Evolutionary conservation across 2,888 invertebrate species (phyloP).

Genomic region (Brenthis ino): DNA sequence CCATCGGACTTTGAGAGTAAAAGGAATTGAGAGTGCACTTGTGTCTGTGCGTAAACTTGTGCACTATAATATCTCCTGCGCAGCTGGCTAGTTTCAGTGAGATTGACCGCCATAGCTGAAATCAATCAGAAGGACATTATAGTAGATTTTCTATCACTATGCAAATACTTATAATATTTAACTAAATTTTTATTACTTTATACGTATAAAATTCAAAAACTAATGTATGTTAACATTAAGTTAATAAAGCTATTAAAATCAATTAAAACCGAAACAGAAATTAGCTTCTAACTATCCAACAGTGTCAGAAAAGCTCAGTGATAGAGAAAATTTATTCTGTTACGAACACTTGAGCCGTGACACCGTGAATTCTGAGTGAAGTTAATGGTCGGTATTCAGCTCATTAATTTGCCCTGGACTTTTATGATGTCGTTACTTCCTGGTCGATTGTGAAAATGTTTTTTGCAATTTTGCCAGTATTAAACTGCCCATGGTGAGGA

Average conservation of each 20-base stretch:
- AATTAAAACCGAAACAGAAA: background rate
- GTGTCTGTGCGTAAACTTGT: no score
- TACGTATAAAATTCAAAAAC: no score
- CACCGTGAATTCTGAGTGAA: conserved; percentile 52
- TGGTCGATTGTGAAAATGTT: conserved; percentile 12
- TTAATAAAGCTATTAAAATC: background rate
- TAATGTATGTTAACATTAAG: no score
- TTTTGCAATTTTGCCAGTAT: background rate
- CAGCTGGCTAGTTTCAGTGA: no score
- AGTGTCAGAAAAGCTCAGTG: conserved; percentile 2
- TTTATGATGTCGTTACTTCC: conserved; percentile 17
- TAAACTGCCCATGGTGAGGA: background rate
- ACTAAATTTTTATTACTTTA: no score
- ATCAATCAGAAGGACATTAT: no score
- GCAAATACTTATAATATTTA: no score
- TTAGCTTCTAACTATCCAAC: conserved; percentile 6
- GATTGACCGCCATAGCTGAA: no score
- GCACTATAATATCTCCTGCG: no score
- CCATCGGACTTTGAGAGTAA: no score
- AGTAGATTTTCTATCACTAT: no score
- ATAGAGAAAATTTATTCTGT: conserved; percentile 22
- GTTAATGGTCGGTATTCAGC: conserved; percentile 25
- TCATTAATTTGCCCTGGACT: conserved; percentile 24
- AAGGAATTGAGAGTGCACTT: no score
- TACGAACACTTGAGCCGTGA: conserved; percentile 44